Percentiles rank a stretch among this genome's conserved stretches.
These are phyloP conservation scores for Notolepis coatsorum DNA, from an alignment of 2,797 vertebrate species.

Conservation along the genomic window DNA sequence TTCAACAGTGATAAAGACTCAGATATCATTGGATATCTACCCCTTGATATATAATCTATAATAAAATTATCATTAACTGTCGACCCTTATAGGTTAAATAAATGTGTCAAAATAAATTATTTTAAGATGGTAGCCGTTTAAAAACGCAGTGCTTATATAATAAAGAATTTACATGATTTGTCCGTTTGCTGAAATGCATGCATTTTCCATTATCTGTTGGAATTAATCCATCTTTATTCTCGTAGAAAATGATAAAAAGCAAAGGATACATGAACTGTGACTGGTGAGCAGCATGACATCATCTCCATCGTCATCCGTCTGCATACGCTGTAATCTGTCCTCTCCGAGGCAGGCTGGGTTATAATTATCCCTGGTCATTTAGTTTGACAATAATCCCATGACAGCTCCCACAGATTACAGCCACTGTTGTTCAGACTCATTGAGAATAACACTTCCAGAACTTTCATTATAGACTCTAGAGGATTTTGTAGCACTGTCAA, in stretches of 20 bases:
- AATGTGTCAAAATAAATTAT: no score
- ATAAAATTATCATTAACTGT: neutral
- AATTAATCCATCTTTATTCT: neutral
- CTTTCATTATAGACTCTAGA: neutral
- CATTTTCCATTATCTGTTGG: neutral
- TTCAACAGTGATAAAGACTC: neutral
- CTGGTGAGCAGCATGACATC: constrained; percentile 28
- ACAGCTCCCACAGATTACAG: constrained; percentile 44
- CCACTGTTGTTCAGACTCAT: neutral
- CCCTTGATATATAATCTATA: neutral
- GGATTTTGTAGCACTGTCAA: neutral
- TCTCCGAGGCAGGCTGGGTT: constrained; percentile 41
- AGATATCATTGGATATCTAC: neutral
- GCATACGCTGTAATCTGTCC: constrained; percentile 52
- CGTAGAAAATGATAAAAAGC: neutral
- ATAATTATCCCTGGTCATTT: constrained; percentile 56
- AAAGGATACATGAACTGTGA: neutral
- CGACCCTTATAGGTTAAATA: no score
- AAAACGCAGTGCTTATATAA: no score
- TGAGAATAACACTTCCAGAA: neutral
- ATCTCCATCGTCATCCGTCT: constrained; percentile 32
- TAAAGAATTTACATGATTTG: no score
- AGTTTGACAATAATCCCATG: constrained; percentile 62
- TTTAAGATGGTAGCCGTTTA: no score
- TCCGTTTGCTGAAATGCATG: neutral